Evolutionary conservation across 2,113 vertebrate genomes (phyloP).

Genomic region (Prunella himalayana): DNA sequence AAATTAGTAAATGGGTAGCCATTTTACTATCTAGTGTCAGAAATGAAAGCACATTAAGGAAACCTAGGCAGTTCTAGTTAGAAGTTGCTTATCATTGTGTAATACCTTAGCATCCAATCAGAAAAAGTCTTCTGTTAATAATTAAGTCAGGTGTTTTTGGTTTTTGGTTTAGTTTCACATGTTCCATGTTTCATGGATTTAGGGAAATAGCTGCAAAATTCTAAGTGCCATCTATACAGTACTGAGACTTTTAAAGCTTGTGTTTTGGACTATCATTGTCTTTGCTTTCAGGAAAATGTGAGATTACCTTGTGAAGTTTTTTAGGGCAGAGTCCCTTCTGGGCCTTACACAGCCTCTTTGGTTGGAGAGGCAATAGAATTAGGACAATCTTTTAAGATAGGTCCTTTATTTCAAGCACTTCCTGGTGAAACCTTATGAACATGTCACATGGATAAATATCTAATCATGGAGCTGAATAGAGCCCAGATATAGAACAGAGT

Average conservation of each 20-base stretch:
- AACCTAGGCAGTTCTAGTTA: background rate
- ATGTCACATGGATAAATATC: background rate
- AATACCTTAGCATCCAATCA: background rate
- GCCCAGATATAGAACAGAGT: background rate
- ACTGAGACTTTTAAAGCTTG: background rate
- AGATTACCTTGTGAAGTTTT: background rate
- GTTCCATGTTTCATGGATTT: background rate
- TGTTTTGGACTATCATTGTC: rapidly evolving
- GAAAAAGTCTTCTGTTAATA: background rate
- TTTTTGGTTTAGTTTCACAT: background rate
- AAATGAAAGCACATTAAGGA: background rate
- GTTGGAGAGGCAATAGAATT: background rate
- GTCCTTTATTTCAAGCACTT: background rate
- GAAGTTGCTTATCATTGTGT: background rate
- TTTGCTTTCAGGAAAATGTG: background rate
- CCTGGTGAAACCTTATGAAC: background rate
- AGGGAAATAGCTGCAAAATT: background rate
- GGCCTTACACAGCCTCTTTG: background rate
- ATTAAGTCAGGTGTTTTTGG: background rate
- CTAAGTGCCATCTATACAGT: background rate
- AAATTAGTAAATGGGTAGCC: background rate
- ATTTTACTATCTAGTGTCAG: background rate
- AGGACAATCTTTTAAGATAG: background rate
- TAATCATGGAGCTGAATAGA: background rate
- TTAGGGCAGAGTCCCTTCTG: background rate